phyloP scores from a whole-genome alignment of 2,113 vertebrate species.

The Rhinogobius similis region DNA sequence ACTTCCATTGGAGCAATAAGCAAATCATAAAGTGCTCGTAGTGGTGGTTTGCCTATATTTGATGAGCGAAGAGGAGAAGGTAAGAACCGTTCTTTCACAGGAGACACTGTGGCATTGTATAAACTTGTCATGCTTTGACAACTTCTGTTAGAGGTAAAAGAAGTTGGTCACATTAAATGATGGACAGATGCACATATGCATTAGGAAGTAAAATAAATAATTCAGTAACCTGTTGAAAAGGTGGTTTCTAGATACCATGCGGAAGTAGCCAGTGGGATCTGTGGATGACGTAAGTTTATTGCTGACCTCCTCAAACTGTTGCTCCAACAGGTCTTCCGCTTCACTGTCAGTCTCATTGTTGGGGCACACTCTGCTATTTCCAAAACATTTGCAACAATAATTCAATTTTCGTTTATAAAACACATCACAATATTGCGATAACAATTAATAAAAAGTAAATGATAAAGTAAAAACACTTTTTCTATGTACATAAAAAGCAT shows the following conservation, averaged over 20 bases:
- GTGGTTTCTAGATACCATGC: slow-evolving; percentile 92
- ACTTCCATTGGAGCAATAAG: slow-evolving; percentile 95
- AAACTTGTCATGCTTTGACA: slow-evolving; percentile 91
- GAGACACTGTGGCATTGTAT: slow-evolving; percentile 82
- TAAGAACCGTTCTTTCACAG: slow-evolving; percentile 81
- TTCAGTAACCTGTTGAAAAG: slow-evolving; percentile 86
- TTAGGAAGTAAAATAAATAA: not conserved
- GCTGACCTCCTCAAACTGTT: slow-evolving; percentile 89
- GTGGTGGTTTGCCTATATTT: slow-evolving; percentile 80
- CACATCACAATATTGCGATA: too few species aligned
- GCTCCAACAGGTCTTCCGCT: slow-evolving; percentile 89
- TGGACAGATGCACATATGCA: not conserved
- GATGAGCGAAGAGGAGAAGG: slow-evolving; percentile 77
- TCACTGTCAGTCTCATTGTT: slow-evolving; percentile 94
- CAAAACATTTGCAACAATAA: not conserved
- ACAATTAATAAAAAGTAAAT: not conserved
- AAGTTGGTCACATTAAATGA: not conserved
- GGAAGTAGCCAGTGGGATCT: slow-evolving; percentile 89
- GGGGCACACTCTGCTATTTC: slow-evolving; percentile 78
- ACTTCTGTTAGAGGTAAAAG: slow-evolving; percentile 78
- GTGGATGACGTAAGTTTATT: slow-evolving; percentile 84
- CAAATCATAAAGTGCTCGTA: slow-evolving; percentile 90
- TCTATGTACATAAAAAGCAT: too few species aligned
- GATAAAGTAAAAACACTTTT: too few species aligned
- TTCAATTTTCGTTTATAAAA: not conserved